phyloP scores from a whole-genome alignment of 2,113 vertebrate species.

The Indicator indicator region DNA sequence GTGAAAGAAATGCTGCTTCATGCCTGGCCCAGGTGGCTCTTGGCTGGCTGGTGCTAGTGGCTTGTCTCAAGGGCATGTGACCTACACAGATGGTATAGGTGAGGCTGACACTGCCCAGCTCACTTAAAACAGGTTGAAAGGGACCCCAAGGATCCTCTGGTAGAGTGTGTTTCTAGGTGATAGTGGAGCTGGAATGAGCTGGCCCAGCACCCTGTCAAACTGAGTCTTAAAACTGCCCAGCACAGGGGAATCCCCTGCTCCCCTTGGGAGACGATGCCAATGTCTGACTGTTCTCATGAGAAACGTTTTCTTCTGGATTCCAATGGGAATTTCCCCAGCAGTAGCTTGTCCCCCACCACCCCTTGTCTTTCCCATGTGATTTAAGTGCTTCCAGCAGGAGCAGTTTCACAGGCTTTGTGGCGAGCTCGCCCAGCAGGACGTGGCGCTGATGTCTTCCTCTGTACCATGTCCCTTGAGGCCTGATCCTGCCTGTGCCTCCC shows the following conservation, averaged over 20 bases:
- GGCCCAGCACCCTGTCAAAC: too few relatives aligned
- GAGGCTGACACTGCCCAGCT: constrained; percentile 50
- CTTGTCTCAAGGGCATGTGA: constrained; percentile 21
- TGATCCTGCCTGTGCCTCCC: not conserved
- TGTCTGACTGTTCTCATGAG: too few relatives aligned
- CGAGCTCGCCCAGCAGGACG: constrained; percentile 60
- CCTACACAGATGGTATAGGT: constrained; percentile 59
- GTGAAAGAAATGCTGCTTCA: not conserved
- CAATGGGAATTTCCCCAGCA: too few relatives aligned
- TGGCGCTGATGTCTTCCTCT: constrained; percentile 41
- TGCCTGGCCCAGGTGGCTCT: not conserved
- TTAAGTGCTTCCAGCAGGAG: constrained; percentile 53
- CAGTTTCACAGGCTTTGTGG: constrained; percentile 65
- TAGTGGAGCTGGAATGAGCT: too few relatives aligned
- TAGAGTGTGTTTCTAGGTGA: too few relatives aligned
- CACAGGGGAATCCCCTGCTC: too few relatives aligned
- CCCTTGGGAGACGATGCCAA: too few relatives aligned
- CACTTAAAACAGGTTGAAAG: not conserved
- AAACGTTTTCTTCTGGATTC: too few relatives aligned
- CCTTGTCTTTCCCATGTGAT: constrained; percentile 15
- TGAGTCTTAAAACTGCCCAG: too few relatives aligned
- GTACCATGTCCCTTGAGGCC: constrained; percentile 61
- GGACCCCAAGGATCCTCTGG: too few relatives aligned
- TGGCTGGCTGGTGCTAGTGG: not conserved
- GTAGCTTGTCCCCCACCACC: too few relatives aligned